phyloP scores from a whole-genome alignment of 2,113 vertebrate species.

The Zosterops lateralis region DNA sequence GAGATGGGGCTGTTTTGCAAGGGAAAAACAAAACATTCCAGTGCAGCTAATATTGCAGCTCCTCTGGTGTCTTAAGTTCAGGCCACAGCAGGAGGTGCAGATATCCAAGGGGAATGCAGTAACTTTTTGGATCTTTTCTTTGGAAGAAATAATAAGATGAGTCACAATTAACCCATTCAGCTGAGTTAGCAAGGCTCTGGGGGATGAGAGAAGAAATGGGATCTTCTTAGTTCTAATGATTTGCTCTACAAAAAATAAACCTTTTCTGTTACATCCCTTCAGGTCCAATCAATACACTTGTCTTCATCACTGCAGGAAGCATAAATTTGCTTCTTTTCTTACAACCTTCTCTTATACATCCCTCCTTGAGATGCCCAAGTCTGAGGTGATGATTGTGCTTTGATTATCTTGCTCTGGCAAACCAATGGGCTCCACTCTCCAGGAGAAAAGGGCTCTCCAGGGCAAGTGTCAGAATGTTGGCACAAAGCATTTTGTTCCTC shows the following conservation, averaged over 20 bases:
- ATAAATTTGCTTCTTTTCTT: background rate
- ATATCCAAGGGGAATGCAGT: conserved; percentile 6
- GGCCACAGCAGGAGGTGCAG: conserved; percentile 50
- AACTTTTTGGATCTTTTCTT: conserved; percentile 56
- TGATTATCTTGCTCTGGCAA: background rate
- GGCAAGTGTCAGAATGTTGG: background rate
- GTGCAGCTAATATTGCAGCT: conserved; percentile 44
- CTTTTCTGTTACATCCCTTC: background rate
- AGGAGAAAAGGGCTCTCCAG: background rate
- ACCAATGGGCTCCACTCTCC: background rate
- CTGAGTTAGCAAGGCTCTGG: background rate
- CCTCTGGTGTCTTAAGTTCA: conserved; percentile 56
- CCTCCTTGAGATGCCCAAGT: background rate
- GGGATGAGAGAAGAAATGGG: background rate
- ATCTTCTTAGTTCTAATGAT: background rate
- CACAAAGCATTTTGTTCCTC: background rate
- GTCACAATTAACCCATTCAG: conserved; percentile 11
- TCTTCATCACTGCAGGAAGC: background rate
- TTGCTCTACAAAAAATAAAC: background rate
- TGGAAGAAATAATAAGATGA: conserved; percentile 33
- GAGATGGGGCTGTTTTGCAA: conserved; percentile 39
- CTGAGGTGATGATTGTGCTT: background rate
- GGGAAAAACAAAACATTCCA: conserved; percentile 61
- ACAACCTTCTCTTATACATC: background rate
- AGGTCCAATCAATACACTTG: background rate